Percentiles rank a stretch among this genome's conserved stretches.
phyloP scores from a whole-genome alignment of 2,113 vertebrate genomes.

The Ginglymostoma cirratum region DNA sequence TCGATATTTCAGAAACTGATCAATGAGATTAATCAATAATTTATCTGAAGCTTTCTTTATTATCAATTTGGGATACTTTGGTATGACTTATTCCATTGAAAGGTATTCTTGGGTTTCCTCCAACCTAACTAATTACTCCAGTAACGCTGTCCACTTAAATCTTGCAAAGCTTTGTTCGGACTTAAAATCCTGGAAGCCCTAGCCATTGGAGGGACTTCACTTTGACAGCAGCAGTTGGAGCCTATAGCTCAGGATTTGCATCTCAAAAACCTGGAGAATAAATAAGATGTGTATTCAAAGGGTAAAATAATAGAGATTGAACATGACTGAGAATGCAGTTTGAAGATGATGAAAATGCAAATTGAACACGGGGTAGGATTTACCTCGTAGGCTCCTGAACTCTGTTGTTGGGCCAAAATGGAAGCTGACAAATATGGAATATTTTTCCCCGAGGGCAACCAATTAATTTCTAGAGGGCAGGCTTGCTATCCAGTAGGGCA shows the following conservation, averaged over 20 bases:
- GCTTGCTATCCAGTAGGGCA: too few relatives aligned
- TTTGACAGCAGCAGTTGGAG: neutral
- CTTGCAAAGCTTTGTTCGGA: neutral
- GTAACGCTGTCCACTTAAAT: neutral
- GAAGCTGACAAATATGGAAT: neutral
- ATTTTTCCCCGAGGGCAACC: neutral
- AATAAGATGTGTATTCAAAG: neutral
- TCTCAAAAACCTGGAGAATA: neutral
- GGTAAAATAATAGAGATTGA: neutral
- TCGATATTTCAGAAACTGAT: neutral
- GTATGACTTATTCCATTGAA: neutral
- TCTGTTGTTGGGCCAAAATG: neutral
- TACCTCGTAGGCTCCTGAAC: neutral
- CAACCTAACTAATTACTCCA: neutral
- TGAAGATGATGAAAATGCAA: neutral
- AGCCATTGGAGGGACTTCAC: neutral
- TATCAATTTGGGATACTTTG: neutral
- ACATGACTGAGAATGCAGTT: neutral
- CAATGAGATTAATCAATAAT: neutral
- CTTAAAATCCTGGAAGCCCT: neutral
- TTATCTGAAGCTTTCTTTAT: neutral
- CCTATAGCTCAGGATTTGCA: neutral
- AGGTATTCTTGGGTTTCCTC: neutral
- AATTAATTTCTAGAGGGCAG: too few relatives aligned
- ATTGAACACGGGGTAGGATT: neutral